A percentile compares a stretch with the other conserved stretches of the same genome.
Evolutionary conservation across 2,113 vertebrate genomes (phyloP).

Genomic region (Xenopus laevis): DNA sequence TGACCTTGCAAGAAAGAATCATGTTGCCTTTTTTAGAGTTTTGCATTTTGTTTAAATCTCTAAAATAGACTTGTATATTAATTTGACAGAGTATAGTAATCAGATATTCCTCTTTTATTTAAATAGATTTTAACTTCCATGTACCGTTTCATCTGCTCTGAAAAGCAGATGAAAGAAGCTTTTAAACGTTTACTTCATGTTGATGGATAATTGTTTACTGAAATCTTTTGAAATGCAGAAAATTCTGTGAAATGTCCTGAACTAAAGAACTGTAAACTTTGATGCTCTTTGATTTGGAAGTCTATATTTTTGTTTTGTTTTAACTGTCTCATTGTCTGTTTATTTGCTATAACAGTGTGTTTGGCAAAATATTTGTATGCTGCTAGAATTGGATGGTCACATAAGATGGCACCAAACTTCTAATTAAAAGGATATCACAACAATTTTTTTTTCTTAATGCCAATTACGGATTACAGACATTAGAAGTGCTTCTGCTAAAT

Average conservation of each 20-base stretch:
- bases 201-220: conserved; percentile 40
- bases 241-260: conserved; percentile 30
- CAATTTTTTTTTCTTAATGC: too few relatives aligned
- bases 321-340: too few relatives aligned
- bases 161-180: conserved; percentile 44
- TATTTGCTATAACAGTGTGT: too few relatives aligned
- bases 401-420: too few relatives aligned
- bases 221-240: conserved; percentile 41
- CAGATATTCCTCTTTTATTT: conserved; percentile 33
- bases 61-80: background rate
- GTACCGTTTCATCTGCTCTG: conserved; percentile 40
- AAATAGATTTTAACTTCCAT: conserved; percentile 34
- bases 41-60: conserved; percentile 12
- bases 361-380: too few relatives aligned
- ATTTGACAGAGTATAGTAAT: conserved; percentile 28
- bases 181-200: conserved; percentile 35
- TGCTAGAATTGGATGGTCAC: too few relatives aligned
- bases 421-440: too few relatives aligned
- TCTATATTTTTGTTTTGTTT: too few relatives aligned
- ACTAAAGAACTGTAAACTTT: conserved; percentile 28
- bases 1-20: too few relatives aligned
- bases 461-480: too few relatives aligned
- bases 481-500: too few relatives aligned
- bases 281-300: conserved; percentile 17
- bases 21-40: background rate